phyloP scores from a whole-genome alignment of 1,140 invertebrate genomes.

The Drosophila burlai region DNA sequence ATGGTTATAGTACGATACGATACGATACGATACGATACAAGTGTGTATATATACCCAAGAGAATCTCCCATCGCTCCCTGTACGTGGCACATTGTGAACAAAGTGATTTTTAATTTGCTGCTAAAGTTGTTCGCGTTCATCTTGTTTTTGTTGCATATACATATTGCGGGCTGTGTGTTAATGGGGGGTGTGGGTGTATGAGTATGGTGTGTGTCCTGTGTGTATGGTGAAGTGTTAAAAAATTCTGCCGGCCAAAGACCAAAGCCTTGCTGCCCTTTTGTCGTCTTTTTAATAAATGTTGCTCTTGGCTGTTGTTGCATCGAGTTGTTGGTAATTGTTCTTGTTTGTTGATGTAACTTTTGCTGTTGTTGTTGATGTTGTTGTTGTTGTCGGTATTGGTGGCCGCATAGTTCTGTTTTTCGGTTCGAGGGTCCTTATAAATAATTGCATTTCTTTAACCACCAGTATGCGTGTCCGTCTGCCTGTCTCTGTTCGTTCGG shows the following conservation, averaged over 20 bases:
- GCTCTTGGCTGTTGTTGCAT: conserved; percentile 32
- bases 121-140: conserved; percentile 54
- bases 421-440: conserved; percentile 68
- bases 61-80: conserved; percentile 36
- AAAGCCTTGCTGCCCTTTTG: conserved; percentile 43
- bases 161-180: conserved; percentile 21
- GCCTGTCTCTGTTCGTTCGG: conserved; percentile 34
- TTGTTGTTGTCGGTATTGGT: conserved; percentile 7
- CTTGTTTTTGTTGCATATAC: conserved; percentile 38
- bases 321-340: conserved; percentile 10
- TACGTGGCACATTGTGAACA: conserved; percentile 66
- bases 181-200: neutral
- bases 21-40: conserved; percentile 8
- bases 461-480: conserved; percentile 34
- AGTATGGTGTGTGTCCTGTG: conserved; percentile 48
- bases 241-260: conserved; percentile 25
- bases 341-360: conserved; percentile 9
- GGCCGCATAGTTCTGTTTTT: conserved; percentile 45
- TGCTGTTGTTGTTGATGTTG: conserved; percentile 2
- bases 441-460: conserved; percentile 80
- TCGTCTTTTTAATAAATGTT: conserved; percentile 49
- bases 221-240: conserved; percentile 17
- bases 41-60: conserved; percentile 21
- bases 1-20: conserved; percentile 14
- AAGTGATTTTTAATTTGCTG: conserved; percentile 61